These are phyloP conservation scores for Noturus placidus DNA, from an alignment of 2,113 vertebrate genomes.

Conservation along the genomic window DNA sequence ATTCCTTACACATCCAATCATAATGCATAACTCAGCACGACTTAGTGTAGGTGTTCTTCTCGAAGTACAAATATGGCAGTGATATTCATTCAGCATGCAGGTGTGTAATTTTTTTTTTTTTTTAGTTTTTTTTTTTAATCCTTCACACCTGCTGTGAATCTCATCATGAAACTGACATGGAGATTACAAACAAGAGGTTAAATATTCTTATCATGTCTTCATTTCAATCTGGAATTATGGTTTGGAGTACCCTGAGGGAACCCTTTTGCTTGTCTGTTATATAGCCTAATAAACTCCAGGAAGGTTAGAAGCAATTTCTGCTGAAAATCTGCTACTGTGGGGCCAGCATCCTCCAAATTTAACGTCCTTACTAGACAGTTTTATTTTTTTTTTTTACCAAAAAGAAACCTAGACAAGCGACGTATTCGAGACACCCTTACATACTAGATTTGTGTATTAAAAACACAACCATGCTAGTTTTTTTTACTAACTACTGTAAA, in stretches of 20 bases:
- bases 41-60: background rate
- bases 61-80: constrained; percentile 36
- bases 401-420: background rate
- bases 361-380: too few species aligned
- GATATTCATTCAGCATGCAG: constrained; percentile 27
- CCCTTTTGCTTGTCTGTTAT: background rate
- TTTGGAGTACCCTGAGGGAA: background rate
- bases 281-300: background rate
- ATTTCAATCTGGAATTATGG: background rate
- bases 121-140: constrained; percentile 11
- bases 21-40: background rate
- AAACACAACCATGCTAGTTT: background rate
- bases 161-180: constrained; percentile 46
- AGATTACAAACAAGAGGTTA: constrained; percentile 10
- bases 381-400: background rate
- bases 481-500: background rate
- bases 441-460: background rate
- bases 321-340: background rate
- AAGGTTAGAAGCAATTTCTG: background rate
- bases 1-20: background rate
- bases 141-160: constrained; percentile 46
- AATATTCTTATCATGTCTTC: constrained; percentile 24
- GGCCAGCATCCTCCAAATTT: too few species aligned
- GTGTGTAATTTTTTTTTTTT: constrained; percentile 23
- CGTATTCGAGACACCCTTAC: background rate